Base-by-base conservation (phyloP, 1,140 invertebrate species). In the Drosophila paulistorum region DNA sequence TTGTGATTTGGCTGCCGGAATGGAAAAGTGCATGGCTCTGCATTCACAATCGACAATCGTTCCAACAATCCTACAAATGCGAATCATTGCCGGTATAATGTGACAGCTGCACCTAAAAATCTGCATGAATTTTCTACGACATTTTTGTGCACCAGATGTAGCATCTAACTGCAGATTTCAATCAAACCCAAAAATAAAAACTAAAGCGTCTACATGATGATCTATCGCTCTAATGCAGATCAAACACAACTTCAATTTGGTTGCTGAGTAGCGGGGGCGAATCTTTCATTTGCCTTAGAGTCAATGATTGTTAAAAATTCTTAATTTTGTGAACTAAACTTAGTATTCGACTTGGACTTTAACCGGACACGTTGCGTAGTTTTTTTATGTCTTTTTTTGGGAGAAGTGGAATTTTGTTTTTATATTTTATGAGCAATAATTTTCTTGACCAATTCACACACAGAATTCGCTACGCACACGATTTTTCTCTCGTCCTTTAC, bases 141-240 rank as follows among this genome's bases (percentile, higher is more conserved):
- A 66, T 30, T 61, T 30, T 59, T 59, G 9, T 39, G 57, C 33
- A 45, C 65, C 45, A 61, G 57, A 35, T 48, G 74, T 68, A 77
- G 66, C 68, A 77, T 77, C 41, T 5, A 26, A 33, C 37, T 59
- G 33, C 9, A 59, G 45, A 51, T 23, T 51, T 51, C 45, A 51
- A 51, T 23, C 45, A 48, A 48, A 9, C 9, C 14, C 7, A 48
- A 17, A 48, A 17, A 17, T 17, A 20, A 20, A 48, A 48, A 48
- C 35, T 37, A 37, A 37, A 11, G 35, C 35, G 11, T 37, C 35
- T 37, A 37, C 35, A 37, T 10, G 35, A 30, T 30, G 30, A 30
- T 30, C 30, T 30, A 30, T 30, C 0, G 30, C 30, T 30, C 30
- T 30, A 30, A 30, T 4, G 3, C 23, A 26, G 20, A 23, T 26